These are phyloP conservation scores for Drosophila cognata DNA, from an alignment of 2,888 invertebrate genomes.

Conservation along the genomic window DNA sequence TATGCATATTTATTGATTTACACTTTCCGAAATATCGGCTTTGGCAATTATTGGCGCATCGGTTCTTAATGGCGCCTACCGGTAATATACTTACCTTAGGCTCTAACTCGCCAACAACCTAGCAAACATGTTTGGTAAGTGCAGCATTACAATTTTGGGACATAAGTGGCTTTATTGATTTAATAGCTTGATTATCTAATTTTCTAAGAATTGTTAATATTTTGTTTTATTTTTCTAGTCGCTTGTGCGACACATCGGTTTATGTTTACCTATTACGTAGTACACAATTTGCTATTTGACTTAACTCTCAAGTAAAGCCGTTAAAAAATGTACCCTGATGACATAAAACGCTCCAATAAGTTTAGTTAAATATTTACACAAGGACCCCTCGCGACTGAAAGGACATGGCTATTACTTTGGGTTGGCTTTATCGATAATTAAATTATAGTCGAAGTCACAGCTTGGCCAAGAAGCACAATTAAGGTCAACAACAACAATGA, in stretches of 20 bases:
- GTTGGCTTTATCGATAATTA: constrained; percentile 57
- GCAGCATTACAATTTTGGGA: not conserved
- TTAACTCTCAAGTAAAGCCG: not conserved
- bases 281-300: not conserved
- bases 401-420: constrained; percentile 3
- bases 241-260: not conserved
- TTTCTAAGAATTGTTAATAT: not conserved
- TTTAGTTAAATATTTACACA: constrained; percentile 38
- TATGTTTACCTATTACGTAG: not conserved
- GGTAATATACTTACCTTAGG: too few species aligned
- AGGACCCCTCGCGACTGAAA: not conserved
- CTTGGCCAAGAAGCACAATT: constrained; percentile 16
- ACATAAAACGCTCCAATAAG: constrained; percentile 41
- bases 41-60: too few species aligned
- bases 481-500: not conserved
- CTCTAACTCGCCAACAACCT: not conserved
- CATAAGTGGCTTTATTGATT: too few species aligned
- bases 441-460: constrained; percentile 45
- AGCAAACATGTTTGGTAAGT: not conserved
- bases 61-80: too few species aligned
- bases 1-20: too few species aligned
- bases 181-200: not conserved
- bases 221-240: not conserved
- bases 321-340: constrained; percentile 5
- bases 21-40: too few species aligned